A percentile compares a stretch with the other conserved stretches of the same genome.
Evolutionary conservation across 2,113 vertebrate species (phyloP).

Genomic region (Tragelaphus imberbis): DNA sequence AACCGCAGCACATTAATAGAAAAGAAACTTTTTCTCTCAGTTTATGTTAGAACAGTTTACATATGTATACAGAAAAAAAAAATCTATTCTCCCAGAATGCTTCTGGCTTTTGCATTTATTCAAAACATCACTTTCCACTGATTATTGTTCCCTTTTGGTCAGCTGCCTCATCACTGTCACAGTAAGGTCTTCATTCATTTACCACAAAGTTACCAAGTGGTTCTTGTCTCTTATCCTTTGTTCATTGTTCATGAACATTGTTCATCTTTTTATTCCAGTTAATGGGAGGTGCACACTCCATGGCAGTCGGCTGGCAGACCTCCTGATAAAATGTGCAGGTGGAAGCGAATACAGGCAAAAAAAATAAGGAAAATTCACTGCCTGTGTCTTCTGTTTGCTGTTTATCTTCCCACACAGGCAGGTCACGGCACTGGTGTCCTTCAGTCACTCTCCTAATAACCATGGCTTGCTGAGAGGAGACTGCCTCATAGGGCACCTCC

Average conservation of each 20-base stretch:
- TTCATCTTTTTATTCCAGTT: not conserved
- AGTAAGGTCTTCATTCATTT: not conserved
- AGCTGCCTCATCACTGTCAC: not conserved
- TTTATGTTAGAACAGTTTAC: not conserved
- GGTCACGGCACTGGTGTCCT: rapidly evolving
- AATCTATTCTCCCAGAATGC: not conserved
- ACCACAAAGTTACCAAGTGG: not conserved
- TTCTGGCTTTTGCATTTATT: not conserved
- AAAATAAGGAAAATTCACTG: not conserved
- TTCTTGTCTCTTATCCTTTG: not conserved
- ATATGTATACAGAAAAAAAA: not conserved
- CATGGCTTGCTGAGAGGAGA: not conserved
- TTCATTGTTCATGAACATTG: not conserved
- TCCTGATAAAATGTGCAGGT: not conserved
- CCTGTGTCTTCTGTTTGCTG: not conserved
- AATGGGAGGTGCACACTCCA: not conserved
- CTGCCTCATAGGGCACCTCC: not conserved
- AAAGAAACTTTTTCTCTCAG: not conserved
- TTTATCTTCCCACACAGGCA: not conserved
- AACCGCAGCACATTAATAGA: not conserved
- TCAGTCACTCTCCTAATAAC: not conserved
- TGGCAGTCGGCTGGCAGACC: not conserved
- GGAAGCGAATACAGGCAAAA: not conserved
- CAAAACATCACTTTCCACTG: not conserved
- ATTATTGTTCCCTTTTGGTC: not conserved